Evolutionary conservation across 2,888 invertebrate genomes (phyloP).

Genomic region (Tiliacea aurago): DNA sequence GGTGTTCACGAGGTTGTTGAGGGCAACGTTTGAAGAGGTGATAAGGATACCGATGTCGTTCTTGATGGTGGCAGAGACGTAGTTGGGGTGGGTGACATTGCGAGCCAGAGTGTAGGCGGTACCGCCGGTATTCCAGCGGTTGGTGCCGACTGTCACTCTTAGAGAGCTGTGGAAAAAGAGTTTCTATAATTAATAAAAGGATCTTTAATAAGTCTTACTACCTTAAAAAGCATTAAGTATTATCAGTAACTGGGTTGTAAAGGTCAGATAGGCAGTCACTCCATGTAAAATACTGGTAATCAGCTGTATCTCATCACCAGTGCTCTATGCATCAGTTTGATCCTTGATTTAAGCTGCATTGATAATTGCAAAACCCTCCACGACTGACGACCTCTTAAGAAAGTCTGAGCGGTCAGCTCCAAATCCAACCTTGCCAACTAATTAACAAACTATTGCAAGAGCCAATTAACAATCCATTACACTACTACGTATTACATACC

Average conservation of each 20-base stretch:
- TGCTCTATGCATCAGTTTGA: too few species aligned
- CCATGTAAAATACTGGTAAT: neutral
- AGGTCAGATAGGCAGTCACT: too few species aligned
- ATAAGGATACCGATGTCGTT: slow-evolving; percentile 80
- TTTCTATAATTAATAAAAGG: neutral
- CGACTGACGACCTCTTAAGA: too few species aligned
- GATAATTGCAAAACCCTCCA: neutral
- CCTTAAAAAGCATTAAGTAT: neutral
- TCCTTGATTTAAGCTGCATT: neutral
- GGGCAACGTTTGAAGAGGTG: slow-evolving; percentile 61
- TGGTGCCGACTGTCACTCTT: slow-evolving; percentile 78
- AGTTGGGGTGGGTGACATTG: slow-evolving; percentile 79
- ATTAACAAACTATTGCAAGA: neutral
- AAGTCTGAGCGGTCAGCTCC: too few species aligned
- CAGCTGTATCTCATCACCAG: neutral
- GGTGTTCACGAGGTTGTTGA: slow-evolving; percentile 51
- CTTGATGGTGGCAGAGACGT: slow-evolving; percentile 75
- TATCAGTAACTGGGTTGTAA: neutral
- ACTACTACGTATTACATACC: slow-evolving; percentile 32
- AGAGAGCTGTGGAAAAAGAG: slow-evolving; percentile 67
- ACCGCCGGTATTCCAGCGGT: slow-evolving; percentile 79
- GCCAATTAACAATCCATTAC: neutral
- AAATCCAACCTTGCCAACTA: neutral
- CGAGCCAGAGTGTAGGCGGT: slow-evolving; percentile 68
- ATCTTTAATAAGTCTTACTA: neutral